Base-by-base conservation (phyloP, 2,113 vertebrate species). In the Dinomys branickii region DNA sequence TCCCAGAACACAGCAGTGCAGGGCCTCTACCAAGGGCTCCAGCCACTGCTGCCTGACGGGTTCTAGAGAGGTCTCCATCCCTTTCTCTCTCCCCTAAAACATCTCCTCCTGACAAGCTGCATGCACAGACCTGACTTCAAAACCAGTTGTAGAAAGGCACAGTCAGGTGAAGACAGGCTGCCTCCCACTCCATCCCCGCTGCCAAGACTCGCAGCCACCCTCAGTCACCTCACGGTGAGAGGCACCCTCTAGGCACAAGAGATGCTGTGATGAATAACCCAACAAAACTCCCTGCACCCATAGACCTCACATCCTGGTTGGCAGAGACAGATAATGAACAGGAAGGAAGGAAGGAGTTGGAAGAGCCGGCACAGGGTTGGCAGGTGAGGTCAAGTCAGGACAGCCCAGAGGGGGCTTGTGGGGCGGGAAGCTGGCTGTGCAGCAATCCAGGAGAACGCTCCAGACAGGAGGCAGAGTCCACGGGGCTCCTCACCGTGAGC, bases 261-360 rank as follows among this genome's bases (percentile, higher is more conserved):
- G 47, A 38, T 3, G 56, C 61, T n/a, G 67, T 59, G 52, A 71
- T 41, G 16, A 92, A 77, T 20, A 30, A 83, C 67, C 7, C 10
- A 9, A 30, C 54, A 35, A 61, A 56, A 67, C 8, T n/a, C 71
- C 73, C 44, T 41, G 81, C 8, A 6, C 81, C 82, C 58, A 17
- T 0, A 0, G 28, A 56, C 5, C 44, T 84, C 41, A 50, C 0
- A 1, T 35, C n/a, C 50, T 20, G 14, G 33, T 0, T 26, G 10
- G 41, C 50, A 56, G 47, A 69, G 33, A 50, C 0, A 0, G 59
- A 54, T 20, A 17, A n/a, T 13, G 75, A 50, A 19, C 38, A 69
- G 28, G 44, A 17, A 41, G 41, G 58, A 30, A 85, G 67, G 54
- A 52, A 87, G 65, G 67, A 7, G 24, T 0, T 8, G 20, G 17